These are phyloP conservation scores for Desmodus rotundus DNA, from an alignment of 2,113 vertebrate genomes.

Conservation along the genomic window DNA sequence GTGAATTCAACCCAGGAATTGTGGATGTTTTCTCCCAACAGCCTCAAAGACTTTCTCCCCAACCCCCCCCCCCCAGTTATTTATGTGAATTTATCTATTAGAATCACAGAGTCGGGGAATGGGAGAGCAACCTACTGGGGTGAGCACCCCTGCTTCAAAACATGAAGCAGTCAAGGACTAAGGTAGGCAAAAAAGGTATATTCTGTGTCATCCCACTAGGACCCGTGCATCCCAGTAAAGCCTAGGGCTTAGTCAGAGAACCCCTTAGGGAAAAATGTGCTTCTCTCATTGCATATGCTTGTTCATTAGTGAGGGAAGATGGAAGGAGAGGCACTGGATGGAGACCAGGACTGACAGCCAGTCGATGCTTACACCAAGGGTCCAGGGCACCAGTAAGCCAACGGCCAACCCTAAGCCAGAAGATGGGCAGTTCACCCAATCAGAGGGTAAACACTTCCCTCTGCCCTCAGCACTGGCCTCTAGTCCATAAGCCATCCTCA, in stretches of 20 bases:
- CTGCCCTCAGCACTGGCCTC: background rate
- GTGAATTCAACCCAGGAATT: background rate
- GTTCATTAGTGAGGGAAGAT: background rate
- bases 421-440: no score
- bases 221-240: background rate
- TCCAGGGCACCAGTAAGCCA: background rate
- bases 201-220: background rate
- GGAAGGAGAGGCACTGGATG: rapidly evolving
- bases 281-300: background rate
- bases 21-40: background rate
- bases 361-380: rapidly evolving
- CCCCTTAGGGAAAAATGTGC: background rate
- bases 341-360: background rate
- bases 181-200: background rate
- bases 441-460: background rate
- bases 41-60: background rate
- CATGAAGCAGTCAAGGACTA: background rate
- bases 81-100: background rate
- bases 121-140: background rate
- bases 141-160: background rate
- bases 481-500: background rate
- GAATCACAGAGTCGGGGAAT: background rate
- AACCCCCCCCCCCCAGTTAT: no score
- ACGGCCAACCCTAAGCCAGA: background rate
- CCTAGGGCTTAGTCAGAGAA: background rate